Evolutionary conservation across 2,888 invertebrate species (phyloP), one percentile per base, ranked within the genome.

Genomic region (Machimus rusticus): DNA sequence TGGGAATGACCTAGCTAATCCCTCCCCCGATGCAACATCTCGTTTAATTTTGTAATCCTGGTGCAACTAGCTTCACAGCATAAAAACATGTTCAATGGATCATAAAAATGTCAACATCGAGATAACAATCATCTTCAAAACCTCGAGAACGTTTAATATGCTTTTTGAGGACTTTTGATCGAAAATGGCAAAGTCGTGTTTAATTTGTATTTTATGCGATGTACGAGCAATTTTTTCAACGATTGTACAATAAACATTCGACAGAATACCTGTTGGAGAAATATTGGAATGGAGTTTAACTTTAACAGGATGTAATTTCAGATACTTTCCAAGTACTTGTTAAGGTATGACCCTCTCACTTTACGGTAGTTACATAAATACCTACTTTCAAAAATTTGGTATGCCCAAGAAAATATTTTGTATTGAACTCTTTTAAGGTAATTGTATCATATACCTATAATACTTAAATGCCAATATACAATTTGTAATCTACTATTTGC

Each of bases 181-280:
- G 28, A 55, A 81, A 81, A 81, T 81, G 81, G 81, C 81, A 81
- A 81, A 81, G 55, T 81, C 81, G 81, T 81, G 81, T 81, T 55
- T 43, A 28, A 81, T 51, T 55, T 81, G 12, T 43, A 81, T 31
- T 81, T 55, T 81, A 55, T 31, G 81, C 34, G 81, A 81, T 66
- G 66, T 23, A 28, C 23, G 19, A 23, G 28, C 28, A 66, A 23
- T 23, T 66, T 66, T 57, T 66, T 66, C 19, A 28, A 23, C 28
- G 1, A 66, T 23, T 28, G 6, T n/a, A 57, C 2, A 1, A 23
- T 12, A 9, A 3, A 16, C 2, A 46, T 3, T 4, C 16, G 4
- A 16, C 43, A 23, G 66, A 12, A 12, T 66, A 66, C 9, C 66
- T 16, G 51, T n/a, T 5, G n/a, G 51, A 28, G 66, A 66, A 66